Evolutionary conservation across 2,113 vertebrate genomes (phyloP).

Genomic region (Delphinapterus leucas): DNA sequence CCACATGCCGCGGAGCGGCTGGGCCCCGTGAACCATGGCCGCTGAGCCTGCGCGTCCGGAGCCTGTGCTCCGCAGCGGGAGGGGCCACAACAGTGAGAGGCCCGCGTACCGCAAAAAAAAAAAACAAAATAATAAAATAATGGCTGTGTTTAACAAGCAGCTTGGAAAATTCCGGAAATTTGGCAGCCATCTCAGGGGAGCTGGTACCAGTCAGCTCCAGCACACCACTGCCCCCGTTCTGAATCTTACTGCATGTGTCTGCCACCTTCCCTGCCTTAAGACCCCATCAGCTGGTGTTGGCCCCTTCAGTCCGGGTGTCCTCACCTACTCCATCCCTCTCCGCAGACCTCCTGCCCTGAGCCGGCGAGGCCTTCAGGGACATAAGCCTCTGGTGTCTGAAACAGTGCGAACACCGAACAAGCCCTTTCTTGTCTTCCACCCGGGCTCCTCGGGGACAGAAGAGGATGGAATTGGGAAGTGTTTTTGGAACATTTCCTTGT

Average conservation of each 20-base stretch:
- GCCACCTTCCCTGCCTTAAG: not conserved
- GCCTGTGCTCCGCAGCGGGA: no score
- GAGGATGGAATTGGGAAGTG: accelerated
- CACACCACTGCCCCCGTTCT: accelerated
- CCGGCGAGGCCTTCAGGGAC: accelerated
- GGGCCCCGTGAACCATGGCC: no score
- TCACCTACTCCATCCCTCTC: not conserved
- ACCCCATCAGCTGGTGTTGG: accelerated
- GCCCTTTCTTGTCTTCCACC: not conserved
- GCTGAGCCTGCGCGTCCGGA: no score
- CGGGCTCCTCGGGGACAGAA: accelerated
- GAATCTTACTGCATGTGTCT: accelerated
- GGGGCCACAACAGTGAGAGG: no score
- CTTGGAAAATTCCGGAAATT: not conserved
- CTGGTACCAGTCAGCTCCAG: not conserved
- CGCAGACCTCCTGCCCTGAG: accelerated
- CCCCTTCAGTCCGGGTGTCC: accelerated
- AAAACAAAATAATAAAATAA: no score
- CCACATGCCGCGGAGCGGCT: no score
- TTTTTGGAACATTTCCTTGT: accelerated
- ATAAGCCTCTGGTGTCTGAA: not conserved
- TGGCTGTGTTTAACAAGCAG: not conserved
- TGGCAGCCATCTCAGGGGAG: not conserved
- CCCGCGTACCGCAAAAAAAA: no score
- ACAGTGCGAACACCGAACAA: accelerated